phyloP scores from a whole-genome alignment of 2,113 vertebrate genomes.

The Euleptes europaea region DNA sequence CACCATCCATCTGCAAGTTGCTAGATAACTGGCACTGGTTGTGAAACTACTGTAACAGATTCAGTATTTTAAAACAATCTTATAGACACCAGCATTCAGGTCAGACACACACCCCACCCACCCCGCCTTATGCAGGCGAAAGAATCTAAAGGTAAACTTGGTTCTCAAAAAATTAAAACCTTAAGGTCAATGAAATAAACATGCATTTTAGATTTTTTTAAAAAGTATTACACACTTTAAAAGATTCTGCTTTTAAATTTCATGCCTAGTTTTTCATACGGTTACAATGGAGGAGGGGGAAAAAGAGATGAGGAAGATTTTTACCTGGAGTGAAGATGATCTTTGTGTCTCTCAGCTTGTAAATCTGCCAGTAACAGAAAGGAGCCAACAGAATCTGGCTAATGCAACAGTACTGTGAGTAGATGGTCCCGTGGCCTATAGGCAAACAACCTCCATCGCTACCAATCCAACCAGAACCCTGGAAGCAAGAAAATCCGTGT shows the following conservation, averaged over 20 bases:
- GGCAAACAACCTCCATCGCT: slow-evolving; percentile 51
- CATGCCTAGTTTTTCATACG: background rate
- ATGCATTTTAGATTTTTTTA: background rate
- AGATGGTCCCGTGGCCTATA: slow-evolving; percentile 43
- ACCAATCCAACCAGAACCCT: slow-evolving; percentile 53
- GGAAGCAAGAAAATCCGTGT: slow-evolving; percentile 57
- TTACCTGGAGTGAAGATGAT: slow-evolving; percentile 52
- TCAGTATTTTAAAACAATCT: slow-evolving; percentile 13
- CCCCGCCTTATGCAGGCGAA: background rate
- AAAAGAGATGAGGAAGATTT: background rate
- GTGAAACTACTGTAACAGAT: background rate
- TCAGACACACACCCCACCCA: background rate
- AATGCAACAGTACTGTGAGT: slow-evolving; percentile 37
- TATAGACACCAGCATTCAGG: background rate
- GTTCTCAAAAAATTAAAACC: background rate
- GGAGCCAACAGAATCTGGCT: slow-evolving; percentile 37
- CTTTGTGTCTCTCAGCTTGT: slow-evolving; percentile 14
- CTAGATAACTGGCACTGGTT: background rate
- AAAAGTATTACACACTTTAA: background rate
- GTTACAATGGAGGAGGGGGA: background rate
- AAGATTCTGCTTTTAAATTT: background rate
- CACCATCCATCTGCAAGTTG: background rate
- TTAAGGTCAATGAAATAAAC: background rate
- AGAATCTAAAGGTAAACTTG: background rate
- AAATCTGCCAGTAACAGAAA: slow-evolving; percentile 44